Percentiles rank a stretch among this genome's conserved stretches.
Conservation (phyloP, 2,888 invertebrate genomes). For the Drosophila hawaiiensis region DNA sequence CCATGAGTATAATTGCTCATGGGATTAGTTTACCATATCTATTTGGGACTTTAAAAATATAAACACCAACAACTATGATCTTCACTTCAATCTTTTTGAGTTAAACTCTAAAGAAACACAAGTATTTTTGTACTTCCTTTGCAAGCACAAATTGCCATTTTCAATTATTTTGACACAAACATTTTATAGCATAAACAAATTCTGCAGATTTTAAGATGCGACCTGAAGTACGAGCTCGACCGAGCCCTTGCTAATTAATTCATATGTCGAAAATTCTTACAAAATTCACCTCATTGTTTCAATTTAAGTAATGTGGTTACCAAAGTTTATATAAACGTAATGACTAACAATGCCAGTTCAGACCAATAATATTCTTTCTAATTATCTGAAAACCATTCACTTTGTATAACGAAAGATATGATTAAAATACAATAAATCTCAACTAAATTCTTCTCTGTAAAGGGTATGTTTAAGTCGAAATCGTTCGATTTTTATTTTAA, state of each 20-base stretch:
- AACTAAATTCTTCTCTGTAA: background rate
- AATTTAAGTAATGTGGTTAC: background rate
- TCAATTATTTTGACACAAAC: background rate
- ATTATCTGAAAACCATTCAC: background rate
- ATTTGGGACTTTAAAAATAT: background rate
- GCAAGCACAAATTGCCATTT: background rate
- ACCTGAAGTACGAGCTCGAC: background rate
- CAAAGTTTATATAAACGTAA: background rate
- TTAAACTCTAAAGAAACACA: background rate
- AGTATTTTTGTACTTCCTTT: background rate
- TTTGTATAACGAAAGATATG: background rate
- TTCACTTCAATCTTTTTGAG: background rate
- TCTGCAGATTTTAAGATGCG: background rate
- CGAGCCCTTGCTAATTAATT: too few species aligned
- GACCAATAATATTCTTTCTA: background rate
- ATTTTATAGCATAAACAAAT: background rate
- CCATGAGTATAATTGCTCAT: background rate
- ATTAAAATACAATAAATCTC: background rate
- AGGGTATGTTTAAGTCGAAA: slow-evolving; percentile 1
- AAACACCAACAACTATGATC: too few species aligned
- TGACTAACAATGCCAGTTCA: background rate
- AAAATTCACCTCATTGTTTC: background rate
- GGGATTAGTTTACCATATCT: background rate
- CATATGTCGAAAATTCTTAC: background rate
- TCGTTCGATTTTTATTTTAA: background rate